Evolutionary conservation across 2,113 vertebrate genomes (phyloP).

Genomic region (Campylorhamphus procurvoides): DNA sequence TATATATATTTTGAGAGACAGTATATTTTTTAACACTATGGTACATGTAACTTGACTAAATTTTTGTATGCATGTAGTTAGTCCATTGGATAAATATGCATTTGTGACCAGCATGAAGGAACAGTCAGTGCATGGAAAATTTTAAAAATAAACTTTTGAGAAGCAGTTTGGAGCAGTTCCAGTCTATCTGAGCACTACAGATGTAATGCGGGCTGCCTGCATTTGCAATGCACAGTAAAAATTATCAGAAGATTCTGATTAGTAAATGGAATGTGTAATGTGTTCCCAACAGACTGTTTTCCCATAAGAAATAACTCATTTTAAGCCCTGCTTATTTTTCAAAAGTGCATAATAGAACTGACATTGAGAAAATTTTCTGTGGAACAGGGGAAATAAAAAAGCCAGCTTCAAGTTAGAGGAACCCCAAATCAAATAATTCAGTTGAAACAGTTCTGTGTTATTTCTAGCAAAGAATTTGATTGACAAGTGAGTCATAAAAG

Average conservation of each 20-base stretch:
- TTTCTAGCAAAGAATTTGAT: background rate
- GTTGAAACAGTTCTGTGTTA: background rate
- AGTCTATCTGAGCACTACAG: conserved; percentile 53
- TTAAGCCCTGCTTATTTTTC: conserved; percentile 12
- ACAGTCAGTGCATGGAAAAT: background rate
- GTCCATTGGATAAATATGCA: background rate
- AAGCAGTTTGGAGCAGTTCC: conserved; percentile 46
- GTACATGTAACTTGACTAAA: background rate
- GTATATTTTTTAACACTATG: background rate
- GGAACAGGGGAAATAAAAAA: background rate
- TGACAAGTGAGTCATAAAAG: background rate
- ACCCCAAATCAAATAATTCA: background rate
- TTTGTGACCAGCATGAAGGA: background rate
- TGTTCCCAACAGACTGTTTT: background rate
- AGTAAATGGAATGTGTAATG: conserved; percentile 18
- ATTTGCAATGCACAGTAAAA: conserved; percentile 41
- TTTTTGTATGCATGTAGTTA: background rate
- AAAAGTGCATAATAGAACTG: background rate
- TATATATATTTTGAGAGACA: background rate
- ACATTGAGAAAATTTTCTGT: background rate
- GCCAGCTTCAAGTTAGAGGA: background rate
- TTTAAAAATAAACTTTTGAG: conserved; percentile 5
- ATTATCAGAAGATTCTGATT: conserved; percentile 45
- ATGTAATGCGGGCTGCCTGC: background rate
- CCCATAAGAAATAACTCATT: conserved; percentile 31